phyloP scores from a whole-genome alignment of 2,888 invertebrate species.

The Drosophila nigritarsus region DNA sequence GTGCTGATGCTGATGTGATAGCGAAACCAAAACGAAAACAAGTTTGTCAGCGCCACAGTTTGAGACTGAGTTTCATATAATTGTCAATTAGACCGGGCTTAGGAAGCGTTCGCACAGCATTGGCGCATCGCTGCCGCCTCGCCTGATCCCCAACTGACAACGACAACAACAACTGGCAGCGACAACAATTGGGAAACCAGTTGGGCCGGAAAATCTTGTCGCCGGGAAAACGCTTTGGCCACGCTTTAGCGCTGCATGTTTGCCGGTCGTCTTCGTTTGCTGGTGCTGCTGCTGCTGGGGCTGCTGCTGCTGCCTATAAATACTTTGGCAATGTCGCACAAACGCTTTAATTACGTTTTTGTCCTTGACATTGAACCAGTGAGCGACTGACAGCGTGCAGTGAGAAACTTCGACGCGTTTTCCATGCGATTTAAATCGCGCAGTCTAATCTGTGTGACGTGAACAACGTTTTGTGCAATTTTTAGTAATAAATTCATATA shows the following conservation, averaged over 20 bases:
- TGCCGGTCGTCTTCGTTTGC: slow-evolving; percentile 65
- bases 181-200: slow-evolving; percentile 64
- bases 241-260: slow-evolving; percentile 5
- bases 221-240: slow-evolving; percentile 68
- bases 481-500: slow-evolving; percentile 18
- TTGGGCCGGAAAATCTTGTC: slow-evolving; percentile 77
- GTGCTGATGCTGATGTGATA: slow-evolving; percentile 38
- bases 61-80: slow-evolving; percentile 51
- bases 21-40: slow-evolving; percentile 46
- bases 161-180: slow-evolving; percentile 23
- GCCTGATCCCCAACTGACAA: slow-evolving; percentile 36
- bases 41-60: slow-evolving; percentile 44
- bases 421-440: slow-evolving; percentile 50
- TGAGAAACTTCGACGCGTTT: slow-evolving; percentile 55
- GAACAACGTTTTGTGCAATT: slow-evolving; percentile 31
- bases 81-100: slow-evolving; percentile 72
- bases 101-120: slow-evolving; percentile 56
- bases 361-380: slow-evolving; percentile 83
- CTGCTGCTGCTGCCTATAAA: slow-evolving; percentile 65
- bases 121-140: slow-evolving; percentile 40
- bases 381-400: slow-evolving; percentile 32
- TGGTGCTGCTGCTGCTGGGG: slow-evolving; percentile 33
- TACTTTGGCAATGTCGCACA: slow-evolving; percentile 74
- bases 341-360: slow-evolving; percentile 83
- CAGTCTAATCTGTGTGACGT: slow-evolving; percentile 31